Evolutionary conservation across 2,888 invertebrate genomes (phyloP).

Genomic region (Lingula anatina): DNA sequence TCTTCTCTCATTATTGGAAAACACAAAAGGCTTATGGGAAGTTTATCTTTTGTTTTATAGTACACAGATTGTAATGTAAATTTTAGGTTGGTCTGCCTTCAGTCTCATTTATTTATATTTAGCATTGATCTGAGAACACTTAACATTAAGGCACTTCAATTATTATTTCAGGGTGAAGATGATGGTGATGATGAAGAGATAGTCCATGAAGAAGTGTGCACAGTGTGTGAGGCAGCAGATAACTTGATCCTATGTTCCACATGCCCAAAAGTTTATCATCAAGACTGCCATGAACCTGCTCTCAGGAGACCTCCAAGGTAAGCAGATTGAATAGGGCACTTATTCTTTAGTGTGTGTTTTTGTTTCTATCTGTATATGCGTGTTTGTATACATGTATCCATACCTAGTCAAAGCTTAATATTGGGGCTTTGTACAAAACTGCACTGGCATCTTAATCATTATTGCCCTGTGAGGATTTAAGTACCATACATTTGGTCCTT

Average conservation of each 20-base stretch:
- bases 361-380: background rate
- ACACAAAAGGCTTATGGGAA: too few species aligned
- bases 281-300: conserved; percentile 51
- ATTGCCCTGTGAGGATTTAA: too few species aligned
- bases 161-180: conserved; percentile 10
- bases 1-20: too few species aligned
- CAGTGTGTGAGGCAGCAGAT: conserved; percentile 42
- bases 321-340: background rate
- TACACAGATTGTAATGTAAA: too few species aligned
- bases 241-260: conserved; percentile 41
- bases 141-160: background rate
- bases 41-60: too few species aligned
- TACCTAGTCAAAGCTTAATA: background rate
- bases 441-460: too few species aligned
- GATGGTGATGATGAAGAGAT: conserved; percentile 19
- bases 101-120: background rate
- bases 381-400: background rate
- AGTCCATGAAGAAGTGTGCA: conserved; percentile 33
- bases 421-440: background rate
- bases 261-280: conserved; percentile 47
- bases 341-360: too few species aligned
- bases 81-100: background rate
- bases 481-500: too few species aligned
- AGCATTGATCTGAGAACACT: background rate
- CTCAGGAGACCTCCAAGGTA: conserved; percentile 44